A percentile compares a stretch with the other conserved stretches of the same genome.
phyloP scores from a whole-genome alignment of 2,113 vertebrate species.

The Bubo bubo region DNA sequence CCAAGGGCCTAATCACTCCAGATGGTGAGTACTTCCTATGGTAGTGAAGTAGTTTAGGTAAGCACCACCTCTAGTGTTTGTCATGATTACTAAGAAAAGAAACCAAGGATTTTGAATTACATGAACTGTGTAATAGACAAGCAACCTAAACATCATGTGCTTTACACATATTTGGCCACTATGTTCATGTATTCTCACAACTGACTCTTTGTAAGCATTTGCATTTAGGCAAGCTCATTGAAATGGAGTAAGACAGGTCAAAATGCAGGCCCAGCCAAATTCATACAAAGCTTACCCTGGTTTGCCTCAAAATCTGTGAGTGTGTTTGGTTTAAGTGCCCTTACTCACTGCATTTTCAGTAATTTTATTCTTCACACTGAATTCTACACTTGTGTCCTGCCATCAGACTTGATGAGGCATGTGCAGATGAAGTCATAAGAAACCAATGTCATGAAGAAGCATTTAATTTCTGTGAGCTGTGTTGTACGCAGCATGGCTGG shows the following conservation, averaged over 20 bases:
- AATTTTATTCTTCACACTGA: not conserved
- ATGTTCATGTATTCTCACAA: not conserved
- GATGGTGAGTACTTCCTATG: not conserved
- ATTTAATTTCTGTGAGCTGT: not conserved
- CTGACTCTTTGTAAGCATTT: not conserved
- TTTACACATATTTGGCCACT: not conserved
- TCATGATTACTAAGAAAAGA: not conserved
- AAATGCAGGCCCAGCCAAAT: not conserved
- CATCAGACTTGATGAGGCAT: not conserved
- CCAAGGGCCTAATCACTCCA: not conserved
- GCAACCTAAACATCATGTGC: not conserved
- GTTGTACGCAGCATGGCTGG: not conserved
- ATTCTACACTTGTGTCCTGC: not conserved
- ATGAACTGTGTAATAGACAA: fast-evolving
- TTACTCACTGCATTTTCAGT: not conserved
- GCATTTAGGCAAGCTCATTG: not conserved
- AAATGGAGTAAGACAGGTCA: not conserved
- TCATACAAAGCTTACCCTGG: not conserved
- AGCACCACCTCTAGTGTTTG: not conserved
- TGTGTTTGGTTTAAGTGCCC: not conserved
- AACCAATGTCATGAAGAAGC: not conserved
- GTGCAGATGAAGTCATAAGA: not conserved
- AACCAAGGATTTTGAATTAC: not conserved
- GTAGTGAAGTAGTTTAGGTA: not conserved
- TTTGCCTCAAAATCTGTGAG: not conserved